Percentiles rank a stretch among this genome's conserved stretches.
Evolutionary conservation across 2,888 invertebrate genomes (phyloP).

Genomic region (Eupithecia inturbata): DNA sequence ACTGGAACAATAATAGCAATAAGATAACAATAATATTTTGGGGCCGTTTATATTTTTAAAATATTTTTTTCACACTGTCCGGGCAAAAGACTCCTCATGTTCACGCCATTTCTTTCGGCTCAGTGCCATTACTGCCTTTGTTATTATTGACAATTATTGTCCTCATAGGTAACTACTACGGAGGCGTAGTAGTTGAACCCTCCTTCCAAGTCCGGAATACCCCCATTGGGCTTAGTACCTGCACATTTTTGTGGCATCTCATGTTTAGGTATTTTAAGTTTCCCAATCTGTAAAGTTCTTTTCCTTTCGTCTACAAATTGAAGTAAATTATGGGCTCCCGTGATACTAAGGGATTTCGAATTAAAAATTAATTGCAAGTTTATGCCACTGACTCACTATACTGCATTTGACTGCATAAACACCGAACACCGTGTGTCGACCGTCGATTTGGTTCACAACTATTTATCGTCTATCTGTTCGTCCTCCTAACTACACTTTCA

Average conservation of each 20-base stretch:
- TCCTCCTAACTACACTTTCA: conserved; percentile 78
- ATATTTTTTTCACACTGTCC: not conserved
- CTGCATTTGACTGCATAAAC: conserved; percentile 56
- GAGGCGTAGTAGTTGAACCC: not conserved
- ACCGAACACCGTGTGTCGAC: conserved; percentile 68
- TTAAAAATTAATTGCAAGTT: not conserved
- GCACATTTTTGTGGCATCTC: not conserved
- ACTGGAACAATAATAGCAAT: no score
- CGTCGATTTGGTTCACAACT: conserved; percentile 69
- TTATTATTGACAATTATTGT: not conserved
- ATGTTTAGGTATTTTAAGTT: not conserved
- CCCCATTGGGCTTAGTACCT: not conserved
- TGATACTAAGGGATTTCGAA: not conserved
- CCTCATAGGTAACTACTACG: not conserved
- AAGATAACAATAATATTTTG: no score
- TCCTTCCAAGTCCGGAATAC: not conserved
- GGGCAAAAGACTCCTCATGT: not conserved
- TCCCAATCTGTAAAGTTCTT: not conserved
- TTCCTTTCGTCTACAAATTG: not conserved
- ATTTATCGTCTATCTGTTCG: conserved; percentile 78
- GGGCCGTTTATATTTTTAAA: not conserved
- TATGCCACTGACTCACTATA: conserved; percentile 27
- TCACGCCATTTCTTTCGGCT: not conserved
- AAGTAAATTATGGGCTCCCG: not conserved
- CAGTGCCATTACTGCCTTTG: not conserved